Evolutionary conservation across 2,797 vertebrate species (phyloP), one percentile per base, ranked within the genome.

Genomic region (Lates japonicus): DNA sequence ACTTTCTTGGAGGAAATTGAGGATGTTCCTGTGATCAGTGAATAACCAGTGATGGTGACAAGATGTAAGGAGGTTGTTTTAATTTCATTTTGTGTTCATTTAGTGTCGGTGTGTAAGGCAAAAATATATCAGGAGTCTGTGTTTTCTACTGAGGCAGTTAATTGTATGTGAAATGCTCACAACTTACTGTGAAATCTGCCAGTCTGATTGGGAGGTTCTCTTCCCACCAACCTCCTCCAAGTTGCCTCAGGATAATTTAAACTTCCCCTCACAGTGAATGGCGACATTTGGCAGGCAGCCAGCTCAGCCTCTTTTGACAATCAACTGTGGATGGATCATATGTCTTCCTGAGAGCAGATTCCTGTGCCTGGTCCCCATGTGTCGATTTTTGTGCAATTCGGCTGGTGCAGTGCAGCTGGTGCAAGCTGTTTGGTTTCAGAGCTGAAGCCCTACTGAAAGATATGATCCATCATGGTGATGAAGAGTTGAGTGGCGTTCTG

Each of bases 251-350:
- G 58, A 19, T 58, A 19, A 63, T 71, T 71, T 68, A 71, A 5
- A 67, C 22, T 67, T 73, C 22, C 8, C 16, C 33, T 74, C n/a
- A n/a, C 20, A 42, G 39, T 80, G 44, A 74, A 78, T 3, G 65
- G 29, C 31, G 67, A 17, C 1, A 1, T 42, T 46, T 70, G 64
- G 17, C 64, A 72, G 0, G 48, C 22, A 31, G 54, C 12, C 59
- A 81, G 35, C 31, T 39, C 5, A 66, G 74, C 80, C 31, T 20
- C 39, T 37, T 63, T 75, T 9, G 39, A 55, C 42, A 64, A 29
- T 57, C n/a, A 70, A 33, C 41, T 74, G 0, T 31, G 35, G 55
- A 42, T n/a, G 17, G 59, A 57, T 48, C 29, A 35, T 58, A 29
- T n/a, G 29, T 77, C 29, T 57, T 10, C 33, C 59, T 19, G 17